phyloP scores from a whole-genome alignment of 2,888 invertebrate genomes.

The Fragum whitleyi region DNA sequence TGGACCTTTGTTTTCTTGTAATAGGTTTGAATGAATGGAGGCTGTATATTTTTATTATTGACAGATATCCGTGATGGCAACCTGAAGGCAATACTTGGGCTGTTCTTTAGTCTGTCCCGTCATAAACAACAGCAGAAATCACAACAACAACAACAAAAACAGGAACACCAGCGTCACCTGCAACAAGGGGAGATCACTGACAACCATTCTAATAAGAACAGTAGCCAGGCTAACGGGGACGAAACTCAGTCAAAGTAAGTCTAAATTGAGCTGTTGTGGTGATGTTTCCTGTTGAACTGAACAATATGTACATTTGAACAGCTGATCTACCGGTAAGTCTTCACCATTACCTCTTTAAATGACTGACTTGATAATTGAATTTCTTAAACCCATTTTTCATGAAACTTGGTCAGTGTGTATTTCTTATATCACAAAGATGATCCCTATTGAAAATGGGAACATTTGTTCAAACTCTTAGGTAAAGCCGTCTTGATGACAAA shows the following conservation, averaged over 20 bases:
- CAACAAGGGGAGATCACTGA: conserved; percentile 68
- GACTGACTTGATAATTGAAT: too few species aligned
- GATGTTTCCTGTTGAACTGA: neutral
- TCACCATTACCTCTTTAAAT: too few species aligned
- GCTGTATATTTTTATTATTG: too few species aligned
- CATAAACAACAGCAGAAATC: conserved; percentile 94
- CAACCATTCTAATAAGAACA: conserved; percentile 55
- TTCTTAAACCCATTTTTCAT: too few species aligned
- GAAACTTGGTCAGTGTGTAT: too few species aligned
- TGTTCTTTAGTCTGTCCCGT: conserved; percentile 97
- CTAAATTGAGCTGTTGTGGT: neutral
- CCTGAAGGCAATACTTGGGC: conserved; percentile 95
- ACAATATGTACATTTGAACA: neutral
- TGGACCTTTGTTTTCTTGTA: too few species aligned
- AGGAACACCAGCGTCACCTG: conserved; percentile 59
- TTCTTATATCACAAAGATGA: too few species aligned
- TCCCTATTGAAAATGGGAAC: too few species aligned
- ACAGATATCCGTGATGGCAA: conserved; percentile 96
- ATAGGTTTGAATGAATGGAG: too few species aligned
- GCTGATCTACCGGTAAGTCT: too few species aligned
- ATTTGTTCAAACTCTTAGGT: too few species aligned
- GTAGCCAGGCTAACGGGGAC: conserved; percentile 73
- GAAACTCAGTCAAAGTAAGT: conserved; percentile 76
- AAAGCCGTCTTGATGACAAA: too few species aligned
- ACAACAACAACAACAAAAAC: conserved; percentile 71